Evolutionary conservation across 1,140 invertebrate species (phyloP).

Genomic region (Pantala flavescens): DNA sequence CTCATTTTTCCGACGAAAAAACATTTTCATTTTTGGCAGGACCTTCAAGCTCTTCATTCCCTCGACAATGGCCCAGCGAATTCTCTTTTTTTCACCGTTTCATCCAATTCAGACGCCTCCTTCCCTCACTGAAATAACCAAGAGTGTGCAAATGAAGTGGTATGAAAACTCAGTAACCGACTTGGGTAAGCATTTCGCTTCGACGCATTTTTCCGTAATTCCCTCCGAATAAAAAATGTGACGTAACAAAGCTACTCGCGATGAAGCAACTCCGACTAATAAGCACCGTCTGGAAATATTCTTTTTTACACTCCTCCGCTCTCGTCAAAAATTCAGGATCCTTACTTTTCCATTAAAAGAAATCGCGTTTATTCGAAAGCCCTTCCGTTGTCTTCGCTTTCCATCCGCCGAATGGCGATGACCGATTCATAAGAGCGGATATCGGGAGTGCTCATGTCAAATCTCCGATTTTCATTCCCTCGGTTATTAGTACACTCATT

Average conservation of each 20-base stretch:
- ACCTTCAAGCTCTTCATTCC: neutral
- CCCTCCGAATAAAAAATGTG: neutral
- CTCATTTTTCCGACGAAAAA: neutral
- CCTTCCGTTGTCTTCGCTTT: too few relatives aligned
- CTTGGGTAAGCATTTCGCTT: neutral
- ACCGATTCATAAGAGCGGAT: too few relatives aligned
- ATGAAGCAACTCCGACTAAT: neutral
- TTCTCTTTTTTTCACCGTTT: neutral
- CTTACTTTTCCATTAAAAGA: neutral
- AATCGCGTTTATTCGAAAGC: neutral
- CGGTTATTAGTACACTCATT: too few relatives aligned
- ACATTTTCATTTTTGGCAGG: too few relatives aligned
- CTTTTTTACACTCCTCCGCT: neutral
- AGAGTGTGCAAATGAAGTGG: neutral
- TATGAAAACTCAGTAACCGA: conserved; percentile 6
- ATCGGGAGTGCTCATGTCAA: too few relatives aligned
- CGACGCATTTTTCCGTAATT: neutral
- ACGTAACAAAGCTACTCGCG: neutral
- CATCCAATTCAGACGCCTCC: neutral
- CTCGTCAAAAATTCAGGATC: neutral
- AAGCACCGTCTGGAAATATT: neutral
- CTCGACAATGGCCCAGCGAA: neutral
- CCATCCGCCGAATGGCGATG: too few relatives aligned
- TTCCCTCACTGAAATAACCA: neutral
- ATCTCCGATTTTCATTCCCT: too few relatives aligned